Percentiles rank a stretch among this genome's conserved stretches.
phyloP scores from a whole-genome alignment of 2,888 invertebrate species.

The Tuberolachnus salignus region DNA sequence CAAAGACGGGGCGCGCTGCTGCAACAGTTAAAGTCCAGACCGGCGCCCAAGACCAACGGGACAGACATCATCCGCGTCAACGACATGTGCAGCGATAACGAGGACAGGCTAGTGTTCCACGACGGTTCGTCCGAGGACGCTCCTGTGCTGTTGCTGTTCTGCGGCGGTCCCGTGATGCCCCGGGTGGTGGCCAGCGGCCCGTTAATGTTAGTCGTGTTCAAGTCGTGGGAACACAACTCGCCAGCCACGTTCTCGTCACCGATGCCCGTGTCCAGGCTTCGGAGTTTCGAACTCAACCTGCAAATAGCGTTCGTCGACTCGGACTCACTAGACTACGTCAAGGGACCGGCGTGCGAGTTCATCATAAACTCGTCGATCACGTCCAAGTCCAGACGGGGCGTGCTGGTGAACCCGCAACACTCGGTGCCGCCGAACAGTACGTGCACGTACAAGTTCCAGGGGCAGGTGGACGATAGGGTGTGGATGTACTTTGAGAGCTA shows the following conservation, averaged over 20 bases:
- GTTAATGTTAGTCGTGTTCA: conserved; percentile 86
- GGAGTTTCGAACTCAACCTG: conserved; percentile 85
- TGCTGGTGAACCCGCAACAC: conserved; percentile 79
- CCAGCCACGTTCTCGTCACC: conserved; percentile 70
- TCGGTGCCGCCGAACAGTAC: conserved; percentile 85
- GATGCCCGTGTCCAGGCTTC: conserved; percentile 64
- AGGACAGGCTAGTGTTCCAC: conserved; percentile 85
- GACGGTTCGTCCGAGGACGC: conserved; percentile 84
- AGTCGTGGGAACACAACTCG: conserved; percentile 82
- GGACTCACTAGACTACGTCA: conserved; percentile 82
- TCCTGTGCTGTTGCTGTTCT: conserved; percentile 83
- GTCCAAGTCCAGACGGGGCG: conserved; percentile 69
- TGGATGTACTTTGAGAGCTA: conserved; percentile 89
- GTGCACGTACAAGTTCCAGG: conserved; percentile 84
- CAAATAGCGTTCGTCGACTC: conserved; percentile 87
- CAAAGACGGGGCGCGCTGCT: conserved; percentile 75
- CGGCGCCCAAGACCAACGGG: conserved; percentile 71
- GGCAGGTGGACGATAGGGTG: conserved; percentile 77
- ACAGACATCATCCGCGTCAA: conserved; percentile 71
- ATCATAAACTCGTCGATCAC: conserved; percentile 75
- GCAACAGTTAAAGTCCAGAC: conserved; percentile 64
- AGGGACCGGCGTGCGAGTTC: conserved; percentile 70
- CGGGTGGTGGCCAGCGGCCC: conserved; percentile 77
- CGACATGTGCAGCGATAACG: conserved; percentile 82
- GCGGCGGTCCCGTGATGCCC: conserved; percentile 86